Percentiles rank a stretch among this genome's conserved stretches.
Conservation (phyloP, 2,113 vertebrate species). For the Laticauda colubrina region DNA sequence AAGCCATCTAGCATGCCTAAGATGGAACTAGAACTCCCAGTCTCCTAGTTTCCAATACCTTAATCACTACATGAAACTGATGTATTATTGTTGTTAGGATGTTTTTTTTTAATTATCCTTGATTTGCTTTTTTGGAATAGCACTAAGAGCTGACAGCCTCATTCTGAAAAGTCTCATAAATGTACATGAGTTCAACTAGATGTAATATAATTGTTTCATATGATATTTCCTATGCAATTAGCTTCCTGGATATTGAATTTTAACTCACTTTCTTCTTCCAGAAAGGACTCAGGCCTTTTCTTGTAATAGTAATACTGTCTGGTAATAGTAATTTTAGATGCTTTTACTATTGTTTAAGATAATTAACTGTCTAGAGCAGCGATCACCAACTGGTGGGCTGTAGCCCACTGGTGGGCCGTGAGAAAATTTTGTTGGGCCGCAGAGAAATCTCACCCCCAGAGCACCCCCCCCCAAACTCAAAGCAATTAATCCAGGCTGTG, state of each 20-base stretch:
- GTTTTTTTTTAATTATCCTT: background rate
- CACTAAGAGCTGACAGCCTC: background rate
- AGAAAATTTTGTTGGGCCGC: too few relatives aligned
- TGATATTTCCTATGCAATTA: background rate
- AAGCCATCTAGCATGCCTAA: background rate
- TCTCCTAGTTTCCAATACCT: too few relatives aligned
- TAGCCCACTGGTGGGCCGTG: too few relatives aligned
- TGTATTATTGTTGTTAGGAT: background rate
- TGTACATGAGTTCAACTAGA: background rate
- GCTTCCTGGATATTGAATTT: background rate
- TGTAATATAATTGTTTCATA: background rate
- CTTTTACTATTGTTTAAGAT: background rate
- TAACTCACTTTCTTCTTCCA: background rate
- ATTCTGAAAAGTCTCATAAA: background rate
- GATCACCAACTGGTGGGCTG: too few relatives aligned
- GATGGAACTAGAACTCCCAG: background rate
- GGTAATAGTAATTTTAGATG: background rate
- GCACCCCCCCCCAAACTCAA: too few relatives aligned
- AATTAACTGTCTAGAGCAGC: background rate
- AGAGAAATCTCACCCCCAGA: too few relatives aligned
- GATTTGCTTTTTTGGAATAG: background rate
- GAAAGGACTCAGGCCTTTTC: background rate
- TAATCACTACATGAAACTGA: too few relatives aligned
- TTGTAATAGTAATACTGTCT: background rate
- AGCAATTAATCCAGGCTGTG: too few relatives aligned